Base-by-base conservation (phyloP, 2,113 vertebrate species). In the Ariopsis seemanni region DNA sequence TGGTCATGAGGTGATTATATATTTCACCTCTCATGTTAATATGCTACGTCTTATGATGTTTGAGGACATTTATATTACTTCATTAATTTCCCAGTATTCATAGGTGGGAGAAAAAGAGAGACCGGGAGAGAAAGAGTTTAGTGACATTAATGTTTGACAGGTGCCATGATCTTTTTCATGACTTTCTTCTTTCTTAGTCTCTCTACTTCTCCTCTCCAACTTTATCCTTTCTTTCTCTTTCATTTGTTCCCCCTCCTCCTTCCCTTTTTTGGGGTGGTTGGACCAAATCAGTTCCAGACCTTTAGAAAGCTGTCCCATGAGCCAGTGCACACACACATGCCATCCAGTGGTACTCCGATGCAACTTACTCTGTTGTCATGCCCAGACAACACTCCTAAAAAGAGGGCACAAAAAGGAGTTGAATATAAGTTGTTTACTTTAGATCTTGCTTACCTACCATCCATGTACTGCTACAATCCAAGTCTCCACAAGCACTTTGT, bases 291-390 rank as follows among this genome's bases (percentile, higher is more conserved):
- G 93, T 96, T 96, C 95, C 95, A 96, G 85, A 96, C 93, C 92
- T 96, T 96, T 82, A 99, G 96, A 94, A 99, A 99, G 94, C 98
- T 99, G 96, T 99, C 98, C 98, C 98, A 99, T 92, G 98, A 99
- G 88, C 98, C 98, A 92, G 98, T 99, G 94, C 98, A 98, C 94
- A 99, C 97, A 87, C 97, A 97, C 97, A 99, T 97, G 67, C 98
- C 98, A 1, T 99, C 98, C 6, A 88, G 93, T 10, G 98, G 98
- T 48, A 99, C 97, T 53, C 98, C 98, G 90, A 97, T 96, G 95
- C 98, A 99, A 95, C 98, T 99, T 93, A 99, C 98, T 89, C 97
- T 96, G 96, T 99, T 99, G 94, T 99, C 98, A 78, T 99, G 98
- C 90, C 98, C 98, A 89, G 98, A 96, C 69, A 99, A 95, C 83